phyloP scores from a whole-genome alignment of 2,888 invertebrate species.

The Oligia strigilis region DNA sequence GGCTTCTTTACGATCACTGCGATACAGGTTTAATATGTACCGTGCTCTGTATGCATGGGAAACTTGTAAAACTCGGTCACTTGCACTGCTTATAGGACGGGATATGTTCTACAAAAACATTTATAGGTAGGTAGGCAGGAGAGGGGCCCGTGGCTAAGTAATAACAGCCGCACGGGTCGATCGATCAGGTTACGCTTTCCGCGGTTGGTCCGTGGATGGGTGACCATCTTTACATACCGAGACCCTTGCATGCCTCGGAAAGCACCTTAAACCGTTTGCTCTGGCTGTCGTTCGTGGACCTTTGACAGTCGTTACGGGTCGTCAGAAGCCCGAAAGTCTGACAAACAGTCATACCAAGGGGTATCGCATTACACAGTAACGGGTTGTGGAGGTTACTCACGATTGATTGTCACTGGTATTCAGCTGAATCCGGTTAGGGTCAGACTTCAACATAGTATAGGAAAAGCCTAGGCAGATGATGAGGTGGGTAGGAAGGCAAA shows the following conservation, averaged over 20 bases:
- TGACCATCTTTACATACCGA: background rate
- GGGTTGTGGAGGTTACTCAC: background rate
- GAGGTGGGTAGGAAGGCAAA: background rate
- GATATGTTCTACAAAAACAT: constrained; percentile 34
- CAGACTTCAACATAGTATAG: background rate
- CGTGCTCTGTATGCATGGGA: constrained; percentile 56
- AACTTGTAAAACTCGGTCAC: constrained; percentile 61
- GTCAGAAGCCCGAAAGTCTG: background rate
- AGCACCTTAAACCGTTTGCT: background rate
- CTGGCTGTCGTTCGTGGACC: background rate
- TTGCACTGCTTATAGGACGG: constrained; percentile 35
- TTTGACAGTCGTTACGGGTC: background rate
- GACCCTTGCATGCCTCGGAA: background rate
- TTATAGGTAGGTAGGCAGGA: background rate
- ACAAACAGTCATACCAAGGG: background rate
- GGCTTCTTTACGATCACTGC: constrained; percentile 70
- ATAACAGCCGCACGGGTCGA: background rate
- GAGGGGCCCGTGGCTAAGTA: too few relatives aligned
- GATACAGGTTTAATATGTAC: constrained; percentile 68
- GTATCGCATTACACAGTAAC: background rate
- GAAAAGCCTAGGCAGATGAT: background rate
- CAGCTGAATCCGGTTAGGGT: background rate
- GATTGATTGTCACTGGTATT: background rate
- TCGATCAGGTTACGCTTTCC: background rate
- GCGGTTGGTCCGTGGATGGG: background rate